phyloP scores from a whole-genome alignment of 2,888 invertebrate species.

The Trichopria drosophilae region DNA sequence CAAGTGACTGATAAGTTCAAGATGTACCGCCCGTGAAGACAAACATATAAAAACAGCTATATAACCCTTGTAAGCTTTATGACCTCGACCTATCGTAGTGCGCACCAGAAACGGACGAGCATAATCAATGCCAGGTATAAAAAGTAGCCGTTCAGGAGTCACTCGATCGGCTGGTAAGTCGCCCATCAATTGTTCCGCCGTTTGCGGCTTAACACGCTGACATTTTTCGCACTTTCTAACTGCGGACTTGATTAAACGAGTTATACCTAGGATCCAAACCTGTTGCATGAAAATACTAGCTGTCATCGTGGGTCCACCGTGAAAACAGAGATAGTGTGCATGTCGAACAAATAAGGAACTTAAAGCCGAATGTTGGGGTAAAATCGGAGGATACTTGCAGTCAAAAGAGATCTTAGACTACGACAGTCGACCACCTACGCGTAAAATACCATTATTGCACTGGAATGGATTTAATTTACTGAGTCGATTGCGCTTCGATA shows the following conservation, averaged over 20 bases:
- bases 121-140: too few species aligned
- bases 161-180: too few species aligned
- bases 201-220: background rate
- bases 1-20: constrained; percentile 12
- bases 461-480: background rate
- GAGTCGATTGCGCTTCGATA: background rate
- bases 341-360: constrained; percentile 7
- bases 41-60: constrained; percentile 11
- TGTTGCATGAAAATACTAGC: constrained; percentile 2
- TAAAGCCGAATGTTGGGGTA: constrained; percentile 1
- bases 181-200: background rate
- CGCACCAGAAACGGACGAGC: too few species aligned
- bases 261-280: constrained; percentile 13
- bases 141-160: too few species aligned
- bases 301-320: too few species aligned
- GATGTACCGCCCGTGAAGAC: constrained; percentile 10
- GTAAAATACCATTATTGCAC: background rate
- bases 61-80: constrained; percentile 11
- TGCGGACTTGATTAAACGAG: constrained; percentile 2
- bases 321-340: constrained; percentile 7
- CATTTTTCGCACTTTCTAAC: constrained; percentile 2
- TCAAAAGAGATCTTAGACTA: background rate
- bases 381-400: constrained; percentile 7
- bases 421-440: too few species aligned
- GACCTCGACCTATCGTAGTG: constrained; percentile 17